Evolutionary conservation across 2,888 invertebrate species (phyloP).

Genomic region (Rhopalosiphum nymphaeae): DNA sequence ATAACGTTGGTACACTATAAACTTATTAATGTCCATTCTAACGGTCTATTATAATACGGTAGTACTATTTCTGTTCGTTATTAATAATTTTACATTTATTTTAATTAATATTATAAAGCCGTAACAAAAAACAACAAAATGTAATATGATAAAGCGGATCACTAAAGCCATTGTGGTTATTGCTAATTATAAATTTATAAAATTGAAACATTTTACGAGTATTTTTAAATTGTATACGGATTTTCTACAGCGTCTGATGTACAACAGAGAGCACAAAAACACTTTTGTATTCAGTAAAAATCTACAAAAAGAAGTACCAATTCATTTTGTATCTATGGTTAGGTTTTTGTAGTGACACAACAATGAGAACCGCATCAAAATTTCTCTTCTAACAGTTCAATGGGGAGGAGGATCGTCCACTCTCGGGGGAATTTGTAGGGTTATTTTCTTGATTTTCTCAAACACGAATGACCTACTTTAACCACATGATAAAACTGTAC

Average conservation of each 20-base stretch:
- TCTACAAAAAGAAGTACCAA: not conserved
- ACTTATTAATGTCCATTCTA: not conserved
- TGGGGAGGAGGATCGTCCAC: not conserved
- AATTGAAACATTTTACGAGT: not conserved
- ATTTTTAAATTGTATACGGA: not conserved
- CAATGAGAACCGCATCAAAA: constrained; percentile 15
- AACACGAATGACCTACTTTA: constrained; percentile 14
- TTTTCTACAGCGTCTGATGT: not conserved
- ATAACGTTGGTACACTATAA: not conserved
- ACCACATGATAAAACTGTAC: not conserved
- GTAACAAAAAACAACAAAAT: not conserved
- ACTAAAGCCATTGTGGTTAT: not conserved
- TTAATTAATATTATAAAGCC: not conserved
- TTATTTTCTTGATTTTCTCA: constrained; percentile 23
- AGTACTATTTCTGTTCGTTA: not conserved
- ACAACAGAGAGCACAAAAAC: not conserved
- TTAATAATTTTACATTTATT: not conserved
- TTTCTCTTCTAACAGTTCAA: not conserved
- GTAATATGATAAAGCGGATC: not conserved
- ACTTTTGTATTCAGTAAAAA: not conserved
- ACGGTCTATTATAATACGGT: not conserved
- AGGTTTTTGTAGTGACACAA: not conserved
- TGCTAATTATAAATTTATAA: not conserved
- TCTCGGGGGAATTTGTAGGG: not conserved
- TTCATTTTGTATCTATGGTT: not conserved